Conservation (phyloP, 2,797 vertebrate species). For the Gymnothorax javanicus region DNA sequence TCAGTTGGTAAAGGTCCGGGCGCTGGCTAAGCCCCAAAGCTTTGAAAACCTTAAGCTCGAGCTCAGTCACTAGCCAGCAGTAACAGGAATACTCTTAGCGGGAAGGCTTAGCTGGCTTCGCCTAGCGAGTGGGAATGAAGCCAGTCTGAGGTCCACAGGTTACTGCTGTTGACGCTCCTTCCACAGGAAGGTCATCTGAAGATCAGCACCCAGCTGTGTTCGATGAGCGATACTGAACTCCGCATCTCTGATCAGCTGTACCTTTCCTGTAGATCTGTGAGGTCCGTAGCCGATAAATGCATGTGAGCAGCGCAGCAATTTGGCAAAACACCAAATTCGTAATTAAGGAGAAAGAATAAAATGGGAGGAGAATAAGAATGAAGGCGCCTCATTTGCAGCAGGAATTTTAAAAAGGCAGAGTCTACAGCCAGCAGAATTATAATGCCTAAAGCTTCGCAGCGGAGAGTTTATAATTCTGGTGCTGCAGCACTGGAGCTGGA, state of each 20-base stretch:
- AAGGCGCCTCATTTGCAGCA: background rate
- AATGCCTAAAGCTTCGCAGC: slow-evolving; percentile 13
- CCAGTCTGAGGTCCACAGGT: background rate
- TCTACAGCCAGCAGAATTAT: slow-evolving; percentile 39
- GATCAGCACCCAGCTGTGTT: background rate
- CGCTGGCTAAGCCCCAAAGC: background rate
- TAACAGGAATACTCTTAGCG: background rate
- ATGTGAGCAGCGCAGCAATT: background rate
- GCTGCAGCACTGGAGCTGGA: background rate
- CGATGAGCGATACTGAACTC: background rate
- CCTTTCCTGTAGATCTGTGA: background rate
- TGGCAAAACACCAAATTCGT: background rate
- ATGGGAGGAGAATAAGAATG: background rate
- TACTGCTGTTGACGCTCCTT: background rate
- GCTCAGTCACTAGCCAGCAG: background rate
- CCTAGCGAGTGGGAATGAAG: background rate
- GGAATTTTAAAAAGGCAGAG: slow-evolving; percentile 43
- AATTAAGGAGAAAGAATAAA: too few species aligned
- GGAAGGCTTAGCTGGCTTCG: background rate
- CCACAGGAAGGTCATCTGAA: background rate
- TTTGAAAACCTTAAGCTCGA: background rate
- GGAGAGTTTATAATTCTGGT: slow-evolving; percentile 7
- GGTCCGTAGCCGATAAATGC: background rate
- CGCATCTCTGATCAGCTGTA: background rate
- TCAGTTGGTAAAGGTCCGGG: background rate